These are phyloP conservation scores for Drosophila testacea DNA, from an alignment of 2,888 invertebrate genomes.

Conservation along the genomic window DNA sequence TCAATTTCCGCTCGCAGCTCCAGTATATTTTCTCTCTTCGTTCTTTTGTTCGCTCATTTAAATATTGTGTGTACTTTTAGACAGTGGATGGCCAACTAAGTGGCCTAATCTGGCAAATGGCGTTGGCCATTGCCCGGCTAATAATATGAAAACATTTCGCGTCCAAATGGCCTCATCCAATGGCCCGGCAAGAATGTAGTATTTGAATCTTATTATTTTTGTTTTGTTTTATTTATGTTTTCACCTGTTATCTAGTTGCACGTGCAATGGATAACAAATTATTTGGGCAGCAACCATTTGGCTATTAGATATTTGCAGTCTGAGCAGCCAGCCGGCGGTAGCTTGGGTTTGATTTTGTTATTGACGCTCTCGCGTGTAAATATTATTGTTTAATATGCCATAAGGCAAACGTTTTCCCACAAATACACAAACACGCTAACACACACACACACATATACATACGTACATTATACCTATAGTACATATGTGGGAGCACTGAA, in stretches of 20 bases:
- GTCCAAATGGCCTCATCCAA: constrained; percentile 60
- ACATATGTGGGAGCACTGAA: constrained; percentile 5
- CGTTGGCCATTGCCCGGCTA: constrained; percentile 43
- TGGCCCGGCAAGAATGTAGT: constrained; percentile 41
- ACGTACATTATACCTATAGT: not conserved
- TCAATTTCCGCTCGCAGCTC: constrained; percentile 67
- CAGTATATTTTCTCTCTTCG: constrained; percentile 24
- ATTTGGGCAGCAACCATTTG: constrained; percentile 15
- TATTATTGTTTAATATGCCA: constrained; percentile 77
- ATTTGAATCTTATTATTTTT: constrained; percentile 25
- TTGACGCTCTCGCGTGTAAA: constrained; percentile 62
- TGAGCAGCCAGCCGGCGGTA: constrained; percentile 14
- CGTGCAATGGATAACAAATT: constrained; percentile 40
- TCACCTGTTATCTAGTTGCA: constrained; percentile 39
- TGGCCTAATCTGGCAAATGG: constrained; percentile 75
- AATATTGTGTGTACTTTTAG: constrained; percentile 58
- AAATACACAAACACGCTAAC: constrained; percentile 8
- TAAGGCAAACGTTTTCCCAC: constrained; percentile 45
- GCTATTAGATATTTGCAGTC: constrained; percentile 52
- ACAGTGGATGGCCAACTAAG: constrained; percentile 56
- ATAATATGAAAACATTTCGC: constrained; percentile 65
- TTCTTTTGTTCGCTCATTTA: constrained; percentile 69
- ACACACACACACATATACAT: not conserved
- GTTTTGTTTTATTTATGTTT: constrained; percentile 8
- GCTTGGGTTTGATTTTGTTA: constrained; percentile 40